phyloP scores from a whole-genome alignment of 2,888 invertebrate species.

The Asteroscopus sphinx region DNA sequence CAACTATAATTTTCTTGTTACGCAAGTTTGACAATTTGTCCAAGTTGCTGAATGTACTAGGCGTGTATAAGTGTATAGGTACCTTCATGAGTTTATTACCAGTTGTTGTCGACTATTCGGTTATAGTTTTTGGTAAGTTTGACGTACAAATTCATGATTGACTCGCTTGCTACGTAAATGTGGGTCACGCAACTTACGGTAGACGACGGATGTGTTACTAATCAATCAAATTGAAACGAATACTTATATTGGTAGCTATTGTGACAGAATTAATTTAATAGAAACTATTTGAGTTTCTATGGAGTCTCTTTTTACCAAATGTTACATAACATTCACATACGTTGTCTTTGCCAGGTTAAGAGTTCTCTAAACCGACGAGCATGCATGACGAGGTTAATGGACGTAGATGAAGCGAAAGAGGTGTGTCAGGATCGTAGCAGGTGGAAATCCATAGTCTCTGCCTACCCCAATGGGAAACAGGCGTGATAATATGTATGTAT shows the following conservation, averaged over 20 bases:
- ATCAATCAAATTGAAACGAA: slow-evolving; percentile 41
- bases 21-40: slow-evolving; percentile 37
- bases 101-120: slow-evolving; percentile 10
- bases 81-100: slow-evolving; percentile 20
- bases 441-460: too few relatives aligned
- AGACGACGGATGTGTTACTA: slow-evolving; percentile 14
- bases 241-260: slow-evolving; percentile 17
- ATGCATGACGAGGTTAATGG: too few relatives aligned
- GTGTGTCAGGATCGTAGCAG: too few relatives aligned
- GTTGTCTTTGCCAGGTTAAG: too few relatives aligned
- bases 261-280: slow-evolving; percentile 8
- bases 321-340: too few relatives aligned
- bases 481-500: too few relatives aligned
- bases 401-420: too few relatives aligned
- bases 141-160: slow-evolving; percentile 63
- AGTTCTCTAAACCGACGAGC: too few relatives aligned
- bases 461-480: too few relatives aligned
- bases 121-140: slow-evolving; percentile 32
- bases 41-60: slow-evolving; percentile 23
- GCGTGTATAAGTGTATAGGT: too few relatives aligned
- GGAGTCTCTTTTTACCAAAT: neutral
- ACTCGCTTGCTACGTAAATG: slow-evolving; percentile 59
- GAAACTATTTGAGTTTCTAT: slow-evolving; percentile 10
- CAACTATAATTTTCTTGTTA: slow-evolving; percentile 38
- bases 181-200: slow-evolving; percentile 53